Base-by-base conservation (phyloP, 2,113 vertebrate genomes). In the Marmota monax region DNA sequence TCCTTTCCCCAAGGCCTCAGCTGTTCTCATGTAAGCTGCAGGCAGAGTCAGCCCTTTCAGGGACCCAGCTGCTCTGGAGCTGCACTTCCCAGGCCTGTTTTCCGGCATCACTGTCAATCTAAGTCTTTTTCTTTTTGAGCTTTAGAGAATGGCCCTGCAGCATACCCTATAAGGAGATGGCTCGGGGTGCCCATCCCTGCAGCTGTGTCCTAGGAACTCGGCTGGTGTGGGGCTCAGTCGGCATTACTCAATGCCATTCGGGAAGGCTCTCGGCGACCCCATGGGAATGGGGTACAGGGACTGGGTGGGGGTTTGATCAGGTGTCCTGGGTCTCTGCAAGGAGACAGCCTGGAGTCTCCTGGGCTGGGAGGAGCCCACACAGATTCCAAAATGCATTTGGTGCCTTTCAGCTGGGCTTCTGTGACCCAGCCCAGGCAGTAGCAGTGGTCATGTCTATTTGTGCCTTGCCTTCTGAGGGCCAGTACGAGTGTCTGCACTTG, bases 151-250 rank as follows among this genome's bases (percentile, higher is more conserved):
- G 77, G 76, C 87, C 58, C 69, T 61, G 37, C 80, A 91, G 82
- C 90, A 92, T 70, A 77, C 97, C 97, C 95, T 97, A 95, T 97
- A 98, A 97, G 97, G 98, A 96, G 77, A 96, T 96, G 4, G 90
- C 95, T 84, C 4, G 45, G 32, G 84, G 84, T 87, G 87, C 88
- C 90, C 20, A 16, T 82, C 90, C 74, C 65, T 17, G 56, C 32
- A 76, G 32, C 95, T 45, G 42, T 18, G 70, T 88, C 86, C 84
- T 56, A 4, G 69, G 82, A 96, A 88, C 93, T 97, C 73, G 88
- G 80, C 45, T 90, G 76, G 70, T 42, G 58, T 70, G n/a, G 85
- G 78, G 76, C 77, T 92, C 85, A 53, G 83, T 78, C 82, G 37
- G 85, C 32, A 18, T 63, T 56, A 34, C 73, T 18, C 48, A 37